Conservation (phyloP, 2,888 invertebrate genomes). For the Eristalinus aeneus region DNA sequence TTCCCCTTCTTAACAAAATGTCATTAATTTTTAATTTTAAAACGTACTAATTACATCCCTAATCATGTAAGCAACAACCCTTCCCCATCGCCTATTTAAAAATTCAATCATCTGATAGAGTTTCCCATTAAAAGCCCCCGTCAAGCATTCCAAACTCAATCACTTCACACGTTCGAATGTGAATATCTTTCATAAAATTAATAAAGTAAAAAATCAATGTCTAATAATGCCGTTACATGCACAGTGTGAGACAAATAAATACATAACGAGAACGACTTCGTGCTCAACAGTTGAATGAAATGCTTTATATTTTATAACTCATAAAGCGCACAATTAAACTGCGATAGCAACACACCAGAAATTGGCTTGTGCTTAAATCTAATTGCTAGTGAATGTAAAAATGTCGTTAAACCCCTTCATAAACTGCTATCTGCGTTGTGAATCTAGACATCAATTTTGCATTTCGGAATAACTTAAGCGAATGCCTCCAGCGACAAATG, state of each 20-base stretch:
- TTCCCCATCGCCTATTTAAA: too few species aligned
- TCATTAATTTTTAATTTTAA: too few species aligned
- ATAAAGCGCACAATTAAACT: slow-evolving; percentile 29
- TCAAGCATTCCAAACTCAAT: neutral
- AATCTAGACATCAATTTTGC: slow-evolving; percentile 13
- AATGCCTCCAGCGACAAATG: slow-evolving; percentile 2
- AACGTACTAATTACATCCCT: too few species aligned
- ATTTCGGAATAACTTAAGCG: neutral
- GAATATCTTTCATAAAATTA: neutral
- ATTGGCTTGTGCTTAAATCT: slow-evolving; percentile 33
- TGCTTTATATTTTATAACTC: slow-evolving; percentile 21
- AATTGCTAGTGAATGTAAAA: slow-evolving; percentile 38
- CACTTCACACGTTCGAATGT: too few species aligned
- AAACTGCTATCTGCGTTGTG: neutral
- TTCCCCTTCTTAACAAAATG: too few species aligned
- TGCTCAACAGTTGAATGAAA: slow-evolving; percentile 26
- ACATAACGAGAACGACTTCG: neutral
- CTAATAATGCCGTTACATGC: neutral
- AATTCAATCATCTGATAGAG: too few species aligned
- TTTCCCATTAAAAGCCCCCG: too few species aligned
- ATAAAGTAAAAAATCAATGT: neutral
- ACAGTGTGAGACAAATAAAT: neutral
- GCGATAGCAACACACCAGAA: slow-evolving; percentile 26
- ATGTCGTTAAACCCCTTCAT: slow-evolving; percentile 30
- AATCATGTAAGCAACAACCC: too few species aligned